Base-by-base conservation (phyloP, 2,113 vertebrate species). In the Tamias sibiricus region DNA sequence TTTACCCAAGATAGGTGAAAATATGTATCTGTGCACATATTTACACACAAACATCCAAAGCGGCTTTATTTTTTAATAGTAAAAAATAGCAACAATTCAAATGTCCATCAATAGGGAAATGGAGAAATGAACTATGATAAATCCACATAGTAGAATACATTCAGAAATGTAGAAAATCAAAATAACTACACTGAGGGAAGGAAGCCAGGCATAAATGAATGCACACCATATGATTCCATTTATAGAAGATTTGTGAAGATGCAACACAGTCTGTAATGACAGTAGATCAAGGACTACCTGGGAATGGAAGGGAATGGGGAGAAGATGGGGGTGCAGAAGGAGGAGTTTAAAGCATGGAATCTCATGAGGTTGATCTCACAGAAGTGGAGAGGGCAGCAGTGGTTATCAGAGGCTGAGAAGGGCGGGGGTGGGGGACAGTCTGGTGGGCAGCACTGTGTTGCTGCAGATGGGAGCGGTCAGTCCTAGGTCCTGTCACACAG, bases 391-490 rank as follows among this genome's bases (percentile, higher is more conserved):
- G 16, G n/a, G 19, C 35, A 37, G 11, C 42, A 22, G 32, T 52
- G 83, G 42, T 52, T 49, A 64, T 20, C 22, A 19, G 47, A 90
- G 68, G 44, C 14, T 12, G 71, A 20, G 57, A 40, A 19, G 47
- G 19, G 57, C 47, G 11, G 12, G 47, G 47, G n/a, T n/a, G n/a
- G n/a, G n/a, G n/a, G n/a, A n/a, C n/a, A n/a, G n/a, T n/a, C n/a
- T n/a, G 12, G 47, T 69, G 54, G 26, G 26, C 13, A 8, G 44
- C 13, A 5, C n/a, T 4, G 9, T 1, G 4, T 1, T 30, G 30
- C 1, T 3, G 62, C 13, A 4, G 37, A 42, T 1, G 19, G 30
- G 40, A 74, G 52, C 42, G 59, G 24, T 11, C 59, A 0, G 24
- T 26, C 59, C 59, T 8, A 62, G 28, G 35, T 24, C 30, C 24